Percentiles rank a stretch among this genome's conserved stretches.
phyloP scores from a whole-genome alignment of 92 coral and sea anemone genomes.

The Bergia puertoricense region DNA sequence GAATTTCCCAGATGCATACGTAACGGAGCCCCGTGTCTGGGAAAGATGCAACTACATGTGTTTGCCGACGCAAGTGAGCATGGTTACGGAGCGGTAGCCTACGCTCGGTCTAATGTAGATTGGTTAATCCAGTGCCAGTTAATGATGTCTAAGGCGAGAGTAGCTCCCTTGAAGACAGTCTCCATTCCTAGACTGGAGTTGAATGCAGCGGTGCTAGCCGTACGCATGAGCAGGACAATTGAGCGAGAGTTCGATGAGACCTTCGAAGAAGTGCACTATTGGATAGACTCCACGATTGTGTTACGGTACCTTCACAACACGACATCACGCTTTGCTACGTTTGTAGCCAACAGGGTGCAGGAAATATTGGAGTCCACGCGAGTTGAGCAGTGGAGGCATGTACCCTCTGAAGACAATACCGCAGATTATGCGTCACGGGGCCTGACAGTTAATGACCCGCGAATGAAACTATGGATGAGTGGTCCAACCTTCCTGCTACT shows the following conservation, averaged over 20 bases:
- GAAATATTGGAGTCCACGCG: neutral
- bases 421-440: neutral
- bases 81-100: neutral
- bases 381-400: neutral
- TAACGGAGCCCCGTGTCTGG: too few relatives aligned
- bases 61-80: neutral
- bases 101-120: neutral
- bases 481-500: neutral
- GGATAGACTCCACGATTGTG: neutral
- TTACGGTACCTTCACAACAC: neutral
- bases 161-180: too few relatives aligned
- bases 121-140: neutral
- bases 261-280: neutral
- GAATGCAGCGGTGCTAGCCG: neutral
- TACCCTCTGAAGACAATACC: too few relatives aligned
- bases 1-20: neutral
- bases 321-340: neutral
- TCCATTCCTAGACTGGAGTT: neutral
- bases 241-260: neutral
- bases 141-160: neutral
- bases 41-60: neutral
- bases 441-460: too few relatives aligned
- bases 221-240: neutral
- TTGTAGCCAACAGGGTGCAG: neutral
- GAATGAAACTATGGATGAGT: neutral